phyloP scores from a whole-genome alignment of 2,888 invertebrate genomes.

The Eupithecia tripunctaria region DNA sequence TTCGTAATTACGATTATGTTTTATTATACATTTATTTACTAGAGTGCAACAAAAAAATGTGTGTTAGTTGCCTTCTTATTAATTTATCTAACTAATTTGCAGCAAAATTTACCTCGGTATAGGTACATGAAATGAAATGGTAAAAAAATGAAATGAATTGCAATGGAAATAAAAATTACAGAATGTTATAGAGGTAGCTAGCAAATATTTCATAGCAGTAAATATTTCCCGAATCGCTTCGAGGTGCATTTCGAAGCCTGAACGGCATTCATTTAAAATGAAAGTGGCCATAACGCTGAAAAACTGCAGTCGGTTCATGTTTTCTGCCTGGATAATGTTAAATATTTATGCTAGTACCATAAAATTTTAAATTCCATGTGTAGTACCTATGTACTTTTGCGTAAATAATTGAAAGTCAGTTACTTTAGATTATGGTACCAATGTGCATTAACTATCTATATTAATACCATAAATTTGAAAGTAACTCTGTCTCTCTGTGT shows the following conservation, averaged over 20 bases:
- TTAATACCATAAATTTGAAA: too few species aligned
- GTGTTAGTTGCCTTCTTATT: neutral
- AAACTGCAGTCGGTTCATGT: conserved; percentile 5
- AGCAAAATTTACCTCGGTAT: neutral
- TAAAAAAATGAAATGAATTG: too few species aligned
- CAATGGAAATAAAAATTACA: neutral
- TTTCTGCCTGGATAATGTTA: conserved; percentile 7
- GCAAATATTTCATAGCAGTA: conserved; percentile 6
- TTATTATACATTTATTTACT: neutral
- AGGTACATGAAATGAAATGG: too few species aligned
- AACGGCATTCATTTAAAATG: conserved; percentile 11
- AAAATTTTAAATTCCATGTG: neutral
- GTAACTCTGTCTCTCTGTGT: too few species aligned
- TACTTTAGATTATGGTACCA: neutral
- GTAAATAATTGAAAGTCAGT: neutral
- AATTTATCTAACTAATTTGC: neutral
- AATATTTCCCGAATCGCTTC: conserved; percentile 3
- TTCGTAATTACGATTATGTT: too few species aligned
- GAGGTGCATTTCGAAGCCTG: conserved; percentile 9
- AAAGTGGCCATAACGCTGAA: conserved; percentile 10
- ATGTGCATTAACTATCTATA: neutral
- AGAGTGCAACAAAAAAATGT: neutral
- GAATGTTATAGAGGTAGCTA: neutral
- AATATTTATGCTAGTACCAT: conserved; percentile 1
- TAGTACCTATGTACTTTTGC: neutral